Percentiles rank a stretch among this genome's conserved stretches.
These are phyloP conservation scores for Parelbella ahira DNA, from an alignment of 2,888 invertebrate genomes.

Conservation along the genomic window DNA sequence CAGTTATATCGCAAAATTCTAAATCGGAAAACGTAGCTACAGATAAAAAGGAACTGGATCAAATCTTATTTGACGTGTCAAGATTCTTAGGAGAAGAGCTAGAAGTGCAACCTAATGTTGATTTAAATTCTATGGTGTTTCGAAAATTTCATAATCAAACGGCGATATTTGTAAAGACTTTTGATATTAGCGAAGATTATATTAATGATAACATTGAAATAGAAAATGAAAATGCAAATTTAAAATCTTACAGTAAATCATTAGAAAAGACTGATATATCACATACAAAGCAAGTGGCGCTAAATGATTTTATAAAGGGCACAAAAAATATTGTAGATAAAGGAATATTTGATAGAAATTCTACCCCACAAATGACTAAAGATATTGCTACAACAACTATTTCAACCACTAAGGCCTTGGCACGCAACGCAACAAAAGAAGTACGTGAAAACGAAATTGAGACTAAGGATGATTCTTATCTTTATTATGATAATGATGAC, in stretches of 20 bases:
- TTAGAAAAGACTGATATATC: neutral
- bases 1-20: slow-evolving; percentile 16
- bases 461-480: slow-evolving; percentile 31
- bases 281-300: no score
- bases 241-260: neutral
- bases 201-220: slow-evolving; percentile 30
- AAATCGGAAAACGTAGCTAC: slow-evolving; percentile 26
- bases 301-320: no score
- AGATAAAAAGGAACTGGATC: slow-evolving; percentile 35
- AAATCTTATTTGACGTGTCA: slow-evolving; percentile 42
- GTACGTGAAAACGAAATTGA: slow-evolving; percentile 41
- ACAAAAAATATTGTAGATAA: no score
- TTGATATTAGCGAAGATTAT: slow-evolving; percentile 38
- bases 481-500: slow-evolving; percentile 44
- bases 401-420: slow-evolving; percentile 3
- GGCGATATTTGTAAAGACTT: slow-evolving; percentile 47
- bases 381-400: neutral
- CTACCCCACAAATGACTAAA: slow-evolving; percentile 7
- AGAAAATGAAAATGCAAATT: slow-evolving; percentile 31
- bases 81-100: slow-evolving; percentile 44
- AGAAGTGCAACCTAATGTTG: slow-evolving; percentile 33
- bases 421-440: slow-evolving; percentile 26
- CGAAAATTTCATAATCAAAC: slow-evolving; percentile 43
- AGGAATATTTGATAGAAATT: neutral
- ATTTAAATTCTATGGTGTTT: slow-evolving; percentile 30